Evolutionary conservation across 2,113 vertebrate genomes (phyloP).

Genomic region (Melanerpes aurifrons): DNA sequence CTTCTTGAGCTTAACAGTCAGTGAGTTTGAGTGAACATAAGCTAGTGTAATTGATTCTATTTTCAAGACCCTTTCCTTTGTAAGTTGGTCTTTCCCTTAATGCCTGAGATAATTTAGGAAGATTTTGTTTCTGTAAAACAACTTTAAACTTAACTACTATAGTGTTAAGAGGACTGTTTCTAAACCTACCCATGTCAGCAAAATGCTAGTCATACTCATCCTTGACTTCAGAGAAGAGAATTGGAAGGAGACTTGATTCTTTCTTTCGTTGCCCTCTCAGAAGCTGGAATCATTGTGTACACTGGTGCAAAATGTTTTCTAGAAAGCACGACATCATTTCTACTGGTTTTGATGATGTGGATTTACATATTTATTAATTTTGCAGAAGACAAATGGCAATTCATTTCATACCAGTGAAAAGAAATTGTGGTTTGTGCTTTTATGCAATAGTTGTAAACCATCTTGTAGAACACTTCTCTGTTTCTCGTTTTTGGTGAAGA

Average conservation of each 20-base stretch:
- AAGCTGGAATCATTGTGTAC: not conserved
- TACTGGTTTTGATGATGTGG: not conserved
- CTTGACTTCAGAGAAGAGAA: not conserved
- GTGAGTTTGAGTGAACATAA: not conserved
- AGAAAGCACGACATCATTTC: accelerated
- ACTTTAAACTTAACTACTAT: not conserved
- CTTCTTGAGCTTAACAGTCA: not conserved
- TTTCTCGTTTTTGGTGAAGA: not conserved
- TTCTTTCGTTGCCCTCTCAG: not conserved
- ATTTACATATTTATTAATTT: not conserved
- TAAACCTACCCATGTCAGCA: not conserved
- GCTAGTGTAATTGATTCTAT: not conserved
- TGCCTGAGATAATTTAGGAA: not conserved
- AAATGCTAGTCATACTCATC: not conserved
- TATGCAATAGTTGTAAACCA: not conserved
- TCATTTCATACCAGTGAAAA: not conserved
- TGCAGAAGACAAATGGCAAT: not conserved
- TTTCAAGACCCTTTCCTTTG: not conserved
- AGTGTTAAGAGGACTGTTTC: not conserved
- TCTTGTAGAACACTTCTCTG: not conserved
- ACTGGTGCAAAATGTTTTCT: not conserved
- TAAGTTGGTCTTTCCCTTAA: not conserved
- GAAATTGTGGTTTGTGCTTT: not conserved
- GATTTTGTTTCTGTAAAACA: not conserved
- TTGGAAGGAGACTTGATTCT: not conserved